Conservation (phyloP, 2,888 invertebrate genomes). For the Napeogenes sylphis region DNA sequence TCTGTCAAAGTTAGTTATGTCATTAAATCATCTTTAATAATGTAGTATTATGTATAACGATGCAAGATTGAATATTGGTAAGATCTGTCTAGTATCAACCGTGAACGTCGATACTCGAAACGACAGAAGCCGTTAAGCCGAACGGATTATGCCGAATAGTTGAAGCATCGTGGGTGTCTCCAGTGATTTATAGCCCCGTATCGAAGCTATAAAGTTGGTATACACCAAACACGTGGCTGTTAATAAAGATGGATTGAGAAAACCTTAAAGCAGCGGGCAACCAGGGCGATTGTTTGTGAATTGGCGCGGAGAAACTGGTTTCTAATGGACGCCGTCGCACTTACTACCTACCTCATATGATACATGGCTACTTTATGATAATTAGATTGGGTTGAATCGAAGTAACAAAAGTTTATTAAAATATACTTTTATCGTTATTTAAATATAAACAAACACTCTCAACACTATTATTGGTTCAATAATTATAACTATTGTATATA, state of each 20-base stretch:
- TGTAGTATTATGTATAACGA: no score
- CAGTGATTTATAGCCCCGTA: conserved; percentile 56
- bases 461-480: no score
- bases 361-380: conserved; percentile 21
- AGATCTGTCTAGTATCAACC: no score
- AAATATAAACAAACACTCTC: no score
- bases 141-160: conserved; percentile 45
- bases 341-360: conserved; percentile 18
- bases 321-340: conserved; percentile 22
- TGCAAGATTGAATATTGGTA: no score
- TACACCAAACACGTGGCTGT: conserved; percentile 43
- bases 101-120: conserved; percentile 40
- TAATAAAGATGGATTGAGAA: conserved; percentile 34
- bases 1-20: conserved; percentile 2
- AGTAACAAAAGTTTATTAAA: background rate
- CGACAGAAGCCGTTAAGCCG: conserved; percentile 52
- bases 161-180: conserved; percentile 64
- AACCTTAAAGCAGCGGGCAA: conserved; percentile 27
- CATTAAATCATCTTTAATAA: background rate
- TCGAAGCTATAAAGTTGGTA: conserved; percentile 47
- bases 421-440: background rate
- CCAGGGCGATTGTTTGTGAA: conserved; percentile 31
- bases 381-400: conserved; percentile 20
- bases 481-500: no score
- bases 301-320: conserved; percentile 33